Evolutionary conservation across 2,797 vertebrate genomes (phyloP).

Genomic region (Poeciliopsis paucimaculata): DNA sequence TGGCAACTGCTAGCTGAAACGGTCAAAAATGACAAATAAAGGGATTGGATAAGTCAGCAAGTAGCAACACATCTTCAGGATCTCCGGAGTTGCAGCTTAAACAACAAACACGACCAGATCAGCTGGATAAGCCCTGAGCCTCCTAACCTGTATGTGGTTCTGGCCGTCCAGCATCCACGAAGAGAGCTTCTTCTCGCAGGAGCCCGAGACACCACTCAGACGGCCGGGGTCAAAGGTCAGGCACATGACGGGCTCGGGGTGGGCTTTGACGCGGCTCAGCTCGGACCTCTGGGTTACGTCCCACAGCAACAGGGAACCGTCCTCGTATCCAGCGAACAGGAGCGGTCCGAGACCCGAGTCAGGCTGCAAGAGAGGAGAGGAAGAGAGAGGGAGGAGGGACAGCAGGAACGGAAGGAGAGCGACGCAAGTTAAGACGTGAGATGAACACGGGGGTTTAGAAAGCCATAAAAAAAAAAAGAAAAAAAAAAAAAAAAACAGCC

Average conservation of each 20-base stretch:
- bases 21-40: background rate
- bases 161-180: constrained; percentile 90
- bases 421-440: constrained; percentile 33
- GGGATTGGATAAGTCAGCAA: background rate
- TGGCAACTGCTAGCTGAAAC: background rate
- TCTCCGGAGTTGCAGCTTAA: background rate
- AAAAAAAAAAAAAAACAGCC: background rate
- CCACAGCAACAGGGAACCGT: constrained; percentile 93
- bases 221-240: constrained; percentile 89
- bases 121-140: constrained; percentile 4
- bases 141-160: constrained; percentile 91
- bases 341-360: constrained; percentile 78
- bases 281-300: constrained; percentile 84
- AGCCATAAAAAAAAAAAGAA: constrained; percentile 43
- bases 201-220: constrained; percentile 90
- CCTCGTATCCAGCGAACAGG: constrained; percentile 93
- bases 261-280: constrained; percentile 83
- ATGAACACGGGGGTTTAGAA: constrained; percentile 29
- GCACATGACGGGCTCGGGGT: constrained; percentile 92
- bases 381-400: constrained; percentile 27
- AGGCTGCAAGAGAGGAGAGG: constrained; percentile 73
- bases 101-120: background rate
- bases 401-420: constrained; percentile 21
- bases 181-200: constrained; percentile 88
- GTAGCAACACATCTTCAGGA: background rate